Evolutionary conservation across 2,113 vertebrate species (phyloP).

Genomic region (Heptranchias perlo): DNA sequence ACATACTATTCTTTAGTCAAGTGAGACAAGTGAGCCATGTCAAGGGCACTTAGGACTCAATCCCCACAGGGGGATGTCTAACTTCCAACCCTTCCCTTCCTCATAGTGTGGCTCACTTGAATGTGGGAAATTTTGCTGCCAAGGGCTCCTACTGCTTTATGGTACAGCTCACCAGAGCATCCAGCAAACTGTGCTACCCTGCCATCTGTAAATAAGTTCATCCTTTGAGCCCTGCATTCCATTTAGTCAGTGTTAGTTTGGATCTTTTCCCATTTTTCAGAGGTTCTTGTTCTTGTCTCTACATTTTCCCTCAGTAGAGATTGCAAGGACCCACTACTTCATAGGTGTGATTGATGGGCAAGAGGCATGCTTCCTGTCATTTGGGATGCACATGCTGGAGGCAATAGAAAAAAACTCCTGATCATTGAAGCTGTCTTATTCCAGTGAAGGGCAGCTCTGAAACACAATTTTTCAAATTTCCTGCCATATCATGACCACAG

Average conservation of each 20-base stretch:
- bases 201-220: neutral
- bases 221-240: neutral
- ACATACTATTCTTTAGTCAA: neutral
- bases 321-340: neutral
- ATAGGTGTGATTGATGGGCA: neutral
- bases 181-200: neutral
- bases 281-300: neutral
- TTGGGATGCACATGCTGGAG: neutral
- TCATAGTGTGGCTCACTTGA: neutral
- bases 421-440: neutral
- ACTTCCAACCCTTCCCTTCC: neutral
- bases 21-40: neutral
- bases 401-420: neutral
- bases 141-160: neutral
- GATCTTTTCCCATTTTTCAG: neutral
- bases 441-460: neutral
- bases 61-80: neutral
- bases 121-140: neutral
- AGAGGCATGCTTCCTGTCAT: neutral
- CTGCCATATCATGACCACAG: neutral
- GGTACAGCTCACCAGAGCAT: neutral
- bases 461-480: neutral
- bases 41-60: neutral
- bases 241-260: neutral
- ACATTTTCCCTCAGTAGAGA: neutral